phyloP scores from a whole-genome alignment of 1,140 invertebrate genomes.

The Macrostomum lignano region DNA sequence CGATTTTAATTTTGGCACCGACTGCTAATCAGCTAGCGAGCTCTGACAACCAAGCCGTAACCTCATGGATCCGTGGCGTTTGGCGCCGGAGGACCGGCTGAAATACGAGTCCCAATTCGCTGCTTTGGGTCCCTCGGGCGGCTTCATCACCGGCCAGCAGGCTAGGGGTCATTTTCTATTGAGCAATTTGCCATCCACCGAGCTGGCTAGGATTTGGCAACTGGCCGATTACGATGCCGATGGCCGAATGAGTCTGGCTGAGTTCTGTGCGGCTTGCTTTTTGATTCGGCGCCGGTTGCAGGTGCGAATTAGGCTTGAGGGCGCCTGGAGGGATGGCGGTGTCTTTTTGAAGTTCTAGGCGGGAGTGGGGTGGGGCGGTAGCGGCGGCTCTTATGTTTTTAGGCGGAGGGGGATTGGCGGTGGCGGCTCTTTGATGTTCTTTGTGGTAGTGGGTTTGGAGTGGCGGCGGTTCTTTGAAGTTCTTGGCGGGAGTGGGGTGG shows the following conservation, averaged over 20 bases:
- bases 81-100: conserved; percentile 51
- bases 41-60: no score
- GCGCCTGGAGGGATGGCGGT: no score
- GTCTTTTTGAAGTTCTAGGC: no score
- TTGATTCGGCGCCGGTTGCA: conserved; percentile 62
- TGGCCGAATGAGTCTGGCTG: conserved; percentile 76
- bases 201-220: conserved; percentile 76
- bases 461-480: no score
- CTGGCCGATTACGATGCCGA: conserved; percentile 78
- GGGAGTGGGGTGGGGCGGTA: no score
- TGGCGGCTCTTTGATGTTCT: no score
- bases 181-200: conserved; percentile 52
- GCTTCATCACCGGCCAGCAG: conserved; percentile 41
- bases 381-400: no score
- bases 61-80: conserved; percentile 61
- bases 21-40: no score
- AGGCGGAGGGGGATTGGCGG: no score
- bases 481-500: no score
- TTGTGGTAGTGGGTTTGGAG: no score
- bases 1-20: no score
- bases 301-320: not conserved
- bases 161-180: conserved; percentile 72
- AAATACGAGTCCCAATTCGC: conserved; percentile 72
- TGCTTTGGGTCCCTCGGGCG: conserved; percentile 51
- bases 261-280: conserved; percentile 91